Percentiles rank a stretch among this genome's conserved stretches.
Conservation (phyloP, 2,888 invertebrate genomes). For the Nipponacmea schrenckii region DNA sequence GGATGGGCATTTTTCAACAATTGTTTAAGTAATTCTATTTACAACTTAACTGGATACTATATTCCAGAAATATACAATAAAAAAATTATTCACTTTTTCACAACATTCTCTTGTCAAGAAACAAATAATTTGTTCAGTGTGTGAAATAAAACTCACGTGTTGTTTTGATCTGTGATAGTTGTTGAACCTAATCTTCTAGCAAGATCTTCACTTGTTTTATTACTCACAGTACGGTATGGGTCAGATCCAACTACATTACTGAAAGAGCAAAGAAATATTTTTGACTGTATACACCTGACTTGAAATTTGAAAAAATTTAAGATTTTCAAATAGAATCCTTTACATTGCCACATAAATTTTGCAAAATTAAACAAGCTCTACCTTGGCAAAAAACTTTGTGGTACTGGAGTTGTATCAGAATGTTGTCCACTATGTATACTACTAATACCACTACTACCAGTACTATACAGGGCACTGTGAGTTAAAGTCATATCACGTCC, state of each 20-base stretch:
- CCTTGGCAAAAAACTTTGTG: conserved; percentile 59
- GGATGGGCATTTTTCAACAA: too few species aligned
- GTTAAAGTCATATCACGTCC: conserved; percentile 14
- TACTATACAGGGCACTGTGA: conserved; percentile 29
- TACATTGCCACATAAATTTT: too few species aligned
- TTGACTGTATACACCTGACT: too few species aligned
- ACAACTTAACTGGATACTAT: too few species aligned
- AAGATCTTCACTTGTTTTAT: not conserved
- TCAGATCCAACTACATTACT: not conserved
- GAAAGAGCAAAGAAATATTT: too few species aligned
- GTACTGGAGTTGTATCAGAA: conserved; percentile 52
- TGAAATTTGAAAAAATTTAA: too few species aligned
- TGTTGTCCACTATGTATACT: conserved; percentile 53
- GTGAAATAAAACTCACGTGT: not conserved
- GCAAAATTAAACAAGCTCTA: conserved; percentile 19
- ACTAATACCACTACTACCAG: conserved; percentile 61
- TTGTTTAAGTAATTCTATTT: too few species aligned
- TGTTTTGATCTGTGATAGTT: not conserved
- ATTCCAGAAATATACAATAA: too few species aligned
- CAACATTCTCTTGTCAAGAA: too few species aligned
- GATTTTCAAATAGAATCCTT: too few species aligned
- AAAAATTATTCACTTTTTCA: too few species aligned
- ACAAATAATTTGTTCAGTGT: too few species aligned
- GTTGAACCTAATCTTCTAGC: not conserved
- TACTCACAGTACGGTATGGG: not conserved